These are phyloP conservation scores for Stictocephala bisonia DNA, from an alignment of 2,888 invertebrate species.

Conservation along the genomic window DNA sequence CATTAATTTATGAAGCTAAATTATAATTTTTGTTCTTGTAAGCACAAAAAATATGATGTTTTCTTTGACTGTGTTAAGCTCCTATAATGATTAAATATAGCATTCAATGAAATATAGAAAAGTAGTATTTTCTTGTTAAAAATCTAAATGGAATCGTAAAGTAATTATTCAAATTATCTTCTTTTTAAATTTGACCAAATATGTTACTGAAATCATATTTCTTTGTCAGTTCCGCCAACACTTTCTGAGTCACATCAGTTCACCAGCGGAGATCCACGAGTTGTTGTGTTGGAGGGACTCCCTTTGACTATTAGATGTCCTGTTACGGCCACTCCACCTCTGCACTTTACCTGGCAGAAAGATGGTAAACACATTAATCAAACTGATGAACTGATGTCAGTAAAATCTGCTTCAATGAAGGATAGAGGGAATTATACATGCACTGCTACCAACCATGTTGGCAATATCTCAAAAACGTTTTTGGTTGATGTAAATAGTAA, in stretches of 20 bases:
- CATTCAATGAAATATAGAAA: too few species aligned
- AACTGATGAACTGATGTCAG: slow-evolving; percentile 15
- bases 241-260: slow-evolving; percentile 32
- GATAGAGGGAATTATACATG: slow-evolving; percentile 70
- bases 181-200: too few species aligned
- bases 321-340: slow-evolving; percentile 71
- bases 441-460: slow-evolving; percentile 70
- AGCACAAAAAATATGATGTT: too few species aligned
- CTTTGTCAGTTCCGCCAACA: slow-evolving; percentile 46
- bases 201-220: slow-evolving; percentile 2
- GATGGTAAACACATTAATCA: slow-evolving; percentile 64
- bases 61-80: too few species aligned
- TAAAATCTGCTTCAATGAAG: slow-evolving; percentile 21
- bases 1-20: too few species aligned
- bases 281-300: slow-evolving; percentile 31
- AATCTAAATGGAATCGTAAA: too few species aligned
- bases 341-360: slow-evolving; percentile 72
- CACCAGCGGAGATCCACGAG: slow-evolving; percentile 5
- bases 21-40: too few species aligned
- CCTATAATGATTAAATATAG: too few species aligned
- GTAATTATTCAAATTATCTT: not conserved
- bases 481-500: slow-evolving; percentile 67
- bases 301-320: slow-evolving; percentile 65
- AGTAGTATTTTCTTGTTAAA: too few species aligned
- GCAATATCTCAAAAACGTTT: slow-evolving; percentile 61